phyloP scores from a whole-genome alignment of 2,888 invertebrate species.

The Monopis laevigella region DNA sequence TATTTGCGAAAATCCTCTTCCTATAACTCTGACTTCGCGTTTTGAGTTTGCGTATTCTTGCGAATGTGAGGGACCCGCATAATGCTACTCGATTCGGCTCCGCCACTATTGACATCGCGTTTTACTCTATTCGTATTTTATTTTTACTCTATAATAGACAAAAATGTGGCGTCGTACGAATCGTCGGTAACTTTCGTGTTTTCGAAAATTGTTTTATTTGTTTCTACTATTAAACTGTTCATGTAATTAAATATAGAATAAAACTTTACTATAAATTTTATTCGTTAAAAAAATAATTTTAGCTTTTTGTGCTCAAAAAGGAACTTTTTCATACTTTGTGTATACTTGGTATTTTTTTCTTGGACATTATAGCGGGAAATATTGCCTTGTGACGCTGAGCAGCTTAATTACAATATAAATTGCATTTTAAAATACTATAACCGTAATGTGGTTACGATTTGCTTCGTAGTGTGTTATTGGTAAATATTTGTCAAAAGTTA shows the following conservation, averaged over 20 bases:
- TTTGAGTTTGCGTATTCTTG: no score
- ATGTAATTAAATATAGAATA: neutral
- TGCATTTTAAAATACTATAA: neutral
- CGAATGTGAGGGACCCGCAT: no score
- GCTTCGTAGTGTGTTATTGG: neutral
- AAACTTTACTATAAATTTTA: neutral
- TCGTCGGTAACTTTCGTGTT: constrained; percentile 1
- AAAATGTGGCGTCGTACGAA: constrained; percentile 9
- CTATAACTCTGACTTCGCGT: no score
- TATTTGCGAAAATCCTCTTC: no score
- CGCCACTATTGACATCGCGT: no score
- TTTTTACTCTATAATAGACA: constrained; percentile 5
- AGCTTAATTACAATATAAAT: no score
- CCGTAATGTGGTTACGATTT: neutral
- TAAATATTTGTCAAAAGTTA: neutral
- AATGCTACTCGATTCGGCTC: no score
- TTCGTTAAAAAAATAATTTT: no score
- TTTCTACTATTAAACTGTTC: neutral
- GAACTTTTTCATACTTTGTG: neutral
- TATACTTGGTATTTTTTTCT: neutral
- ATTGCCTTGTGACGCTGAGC: constrained; percentile 9
- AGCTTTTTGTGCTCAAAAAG: neutral
- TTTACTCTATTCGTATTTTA: no score
- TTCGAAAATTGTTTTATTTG: neutral
- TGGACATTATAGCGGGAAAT: constrained; percentile 8